Percentiles rank a stretch among this genome's conserved stretches.
Evolutionary conservation across 2,888 invertebrate species (phyloP).

Genomic region (Plagiodera versicolora): DNA sequence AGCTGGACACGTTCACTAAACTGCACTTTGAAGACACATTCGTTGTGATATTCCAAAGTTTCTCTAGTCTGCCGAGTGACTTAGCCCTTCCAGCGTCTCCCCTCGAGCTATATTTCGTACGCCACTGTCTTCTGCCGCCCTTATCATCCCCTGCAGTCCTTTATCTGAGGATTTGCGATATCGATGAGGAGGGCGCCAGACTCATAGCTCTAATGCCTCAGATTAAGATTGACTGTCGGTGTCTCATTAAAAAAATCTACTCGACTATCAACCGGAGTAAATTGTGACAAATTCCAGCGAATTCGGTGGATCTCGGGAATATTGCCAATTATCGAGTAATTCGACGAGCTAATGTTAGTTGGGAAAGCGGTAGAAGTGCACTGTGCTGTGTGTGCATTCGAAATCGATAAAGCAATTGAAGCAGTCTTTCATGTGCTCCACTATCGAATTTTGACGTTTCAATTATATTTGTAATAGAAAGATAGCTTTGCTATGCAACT

Average conservation of each 20-base stretch:
- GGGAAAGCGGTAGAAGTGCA: neutral
- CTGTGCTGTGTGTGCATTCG: neutral
- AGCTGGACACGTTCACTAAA: too few relatives aligned
- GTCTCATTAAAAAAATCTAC: constrained; percentile 14
- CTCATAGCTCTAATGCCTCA: constrained; percentile 10
- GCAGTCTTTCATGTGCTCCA: neutral
- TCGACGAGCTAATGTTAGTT: constrained; percentile 7
- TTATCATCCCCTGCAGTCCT: constrained; percentile 1
- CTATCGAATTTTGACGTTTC: too few relatives aligned
- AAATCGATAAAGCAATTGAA: neutral
- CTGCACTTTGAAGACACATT: too few relatives aligned
- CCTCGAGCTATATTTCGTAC: neutral
- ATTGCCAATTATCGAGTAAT: constrained; percentile 15
- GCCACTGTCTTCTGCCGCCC: neutral
- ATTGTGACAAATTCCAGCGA: constrained; percentile 13
- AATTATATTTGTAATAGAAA: too few relatives aligned
- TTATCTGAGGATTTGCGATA: constrained; percentile 27
- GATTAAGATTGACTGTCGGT: constrained; percentile 12
- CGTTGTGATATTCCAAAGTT: too few relatives aligned
- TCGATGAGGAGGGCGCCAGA: constrained; percentile 23
- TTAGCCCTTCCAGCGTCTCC: neutral
- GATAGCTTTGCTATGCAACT: too few relatives aligned
- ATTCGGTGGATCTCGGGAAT: neutral
- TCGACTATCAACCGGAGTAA: constrained; percentile 5
- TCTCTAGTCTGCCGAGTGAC: too few relatives aligned